A percentile compares a stretch with the other conserved stretches of the same genome.
phyloP scores from a whole-genome alignment of 2,113 vertebrate species.

The Myotis davidii region DNA sequence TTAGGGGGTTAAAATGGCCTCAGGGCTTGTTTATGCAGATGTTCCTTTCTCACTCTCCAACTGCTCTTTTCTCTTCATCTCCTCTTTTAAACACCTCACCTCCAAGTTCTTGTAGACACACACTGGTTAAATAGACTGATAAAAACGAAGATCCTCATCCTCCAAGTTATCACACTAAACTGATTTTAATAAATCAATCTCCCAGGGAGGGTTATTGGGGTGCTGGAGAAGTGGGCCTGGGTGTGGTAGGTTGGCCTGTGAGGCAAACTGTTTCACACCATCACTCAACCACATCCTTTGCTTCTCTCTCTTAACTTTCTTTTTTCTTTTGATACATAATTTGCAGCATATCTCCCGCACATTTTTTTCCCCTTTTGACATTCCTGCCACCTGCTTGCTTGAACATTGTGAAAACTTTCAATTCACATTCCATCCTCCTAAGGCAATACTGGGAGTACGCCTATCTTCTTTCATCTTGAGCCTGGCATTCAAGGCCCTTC shows the following conservation, averaged over 20 bases:
- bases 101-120: not conserved
- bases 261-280: not conserved
- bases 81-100: not conserved
- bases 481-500: not conserved
- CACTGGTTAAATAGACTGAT: not conserved
- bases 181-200: not conserved
- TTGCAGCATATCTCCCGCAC: not conserved
- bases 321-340: not conserved
- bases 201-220: rapidly evolving
- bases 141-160: not conserved
- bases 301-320: not conserved
- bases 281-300: not conserved
- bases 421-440: not conserved
- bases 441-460: not conserved
- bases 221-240: not conserved
- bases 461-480: not conserved
- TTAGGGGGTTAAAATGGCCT: not conserved
- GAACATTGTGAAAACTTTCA: not conserved
- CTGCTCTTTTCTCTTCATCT: not conserved
- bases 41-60: not conserved
- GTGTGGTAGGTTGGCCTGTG: not conserved
- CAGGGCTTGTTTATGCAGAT: not conserved
- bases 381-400: not conserved
- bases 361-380: not conserved
- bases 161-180: not conserved